A percentile compares a stretch with the other conserved stretches of the same genome.
phyloP scores from a whole-genome alignment of 2,888 invertebrate genomes.

The Sceliomorpha sp. region DNA sequence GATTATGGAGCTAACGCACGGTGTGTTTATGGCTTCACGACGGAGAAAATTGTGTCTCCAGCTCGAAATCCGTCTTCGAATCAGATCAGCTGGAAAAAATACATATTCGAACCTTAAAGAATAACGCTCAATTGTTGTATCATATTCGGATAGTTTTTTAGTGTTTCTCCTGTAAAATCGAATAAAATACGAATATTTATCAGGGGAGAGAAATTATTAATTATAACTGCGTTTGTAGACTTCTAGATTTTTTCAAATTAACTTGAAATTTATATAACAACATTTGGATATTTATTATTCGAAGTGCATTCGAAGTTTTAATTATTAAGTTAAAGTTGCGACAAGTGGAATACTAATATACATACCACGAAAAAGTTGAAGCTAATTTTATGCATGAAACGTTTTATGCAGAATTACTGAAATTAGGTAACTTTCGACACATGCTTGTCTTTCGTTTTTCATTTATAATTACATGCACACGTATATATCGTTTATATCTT shows the following conservation, averaged over 20 bases:
- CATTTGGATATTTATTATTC: conserved; percentile 7
- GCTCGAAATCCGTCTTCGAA: conserved; percentile 51
- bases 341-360: conserved; percentile 29
- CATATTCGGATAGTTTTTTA: conserved; percentile 25
- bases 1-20: conserved; percentile 65
- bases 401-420: conserved; percentile 7
- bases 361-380: conserved; percentile 13
- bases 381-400: conserved; percentile 28
- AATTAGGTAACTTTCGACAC: conserved; percentile 3
- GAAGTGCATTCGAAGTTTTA: conserved; percentile 15
- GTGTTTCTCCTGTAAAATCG: not conserved
- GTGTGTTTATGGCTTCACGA: conserved; percentile 74
- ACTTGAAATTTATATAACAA: conserved; percentile 2
- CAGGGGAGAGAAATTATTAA: too few relatives aligned
- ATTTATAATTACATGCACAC: too few relatives aligned
- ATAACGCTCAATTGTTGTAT: conserved; percentile 24
- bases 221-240: too few relatives aligned
- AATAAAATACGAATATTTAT: too few relatives aligned
- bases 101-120: conserved; percentile 18
- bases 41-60: conserved; percentile 71
- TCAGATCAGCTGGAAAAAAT: conserved; percentile 36
- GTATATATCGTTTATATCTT: too few relatives aligned
- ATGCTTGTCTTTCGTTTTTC: conserved; percentile 5
- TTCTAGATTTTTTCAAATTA: conserved; percentile 3
- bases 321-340: conserved; percentile 17